These are phyloP conservation scores for Macrostomum lignano DNA, from an alignment of 1,140 invertebrate genomes.

Conservation along the genomic window DNA sequence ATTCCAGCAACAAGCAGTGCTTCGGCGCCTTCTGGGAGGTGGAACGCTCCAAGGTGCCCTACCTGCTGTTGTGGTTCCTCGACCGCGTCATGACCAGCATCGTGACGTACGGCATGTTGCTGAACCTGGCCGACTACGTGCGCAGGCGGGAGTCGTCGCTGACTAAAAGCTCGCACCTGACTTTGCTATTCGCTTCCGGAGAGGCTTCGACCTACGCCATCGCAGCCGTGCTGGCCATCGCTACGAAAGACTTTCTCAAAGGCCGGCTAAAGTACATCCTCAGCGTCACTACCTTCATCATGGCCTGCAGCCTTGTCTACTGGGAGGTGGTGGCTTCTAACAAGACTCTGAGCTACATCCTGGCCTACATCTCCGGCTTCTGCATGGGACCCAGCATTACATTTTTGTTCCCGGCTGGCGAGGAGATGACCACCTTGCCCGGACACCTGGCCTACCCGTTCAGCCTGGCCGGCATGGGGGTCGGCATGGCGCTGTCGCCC, in stretches of 20 bases:
- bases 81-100: constrained; percentile 5
- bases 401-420: constrained; percentile 6
- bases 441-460: constrained; percentile 5
- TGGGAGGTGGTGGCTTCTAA: neutral
- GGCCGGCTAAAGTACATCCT: constrained; percentile 4
- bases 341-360: neutral
- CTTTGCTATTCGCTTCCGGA: constrained; percentile 3
- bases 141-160: neutral
- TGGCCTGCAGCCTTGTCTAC: neutral
- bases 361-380: constrained; percentile 2
- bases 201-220: constrained; percentile 4
- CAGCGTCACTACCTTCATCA: neutral
- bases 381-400: constrained; percentile 3
- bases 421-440: constrained; percentile 4
- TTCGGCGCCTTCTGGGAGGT: neutral
- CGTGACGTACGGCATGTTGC: constrained; percentile 6
- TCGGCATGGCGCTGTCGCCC: too few relatives aligned
- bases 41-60: neutral
- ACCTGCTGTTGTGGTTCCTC: constrained; percentile 1
- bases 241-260: constrained; percentile 4
- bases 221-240: neutral
- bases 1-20: neutral
- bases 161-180: neutral
- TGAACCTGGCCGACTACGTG: constrained; percentile 4
- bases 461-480: constrained; percentile 3